These are phyloP conservation scores for Lithobius niger DNA, from an alignment of 1,140 invertebrate species.

Conservation along the genomic window DNA sequence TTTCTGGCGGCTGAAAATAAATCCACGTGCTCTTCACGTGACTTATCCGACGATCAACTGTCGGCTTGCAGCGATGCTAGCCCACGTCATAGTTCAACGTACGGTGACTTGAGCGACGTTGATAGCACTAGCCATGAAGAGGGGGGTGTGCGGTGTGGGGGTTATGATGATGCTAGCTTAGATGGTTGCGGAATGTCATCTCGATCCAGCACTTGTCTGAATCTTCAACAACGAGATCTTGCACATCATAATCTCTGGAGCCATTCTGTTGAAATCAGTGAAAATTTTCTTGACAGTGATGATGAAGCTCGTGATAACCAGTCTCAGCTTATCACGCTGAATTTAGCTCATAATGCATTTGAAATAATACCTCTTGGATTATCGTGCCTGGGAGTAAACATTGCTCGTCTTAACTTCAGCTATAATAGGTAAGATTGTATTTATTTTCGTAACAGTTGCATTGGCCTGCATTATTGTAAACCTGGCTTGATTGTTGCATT, in stretches of 20 bases:
- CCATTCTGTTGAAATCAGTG: conserved; percentile 25
- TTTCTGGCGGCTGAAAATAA: neutral
- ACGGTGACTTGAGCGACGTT: neutral
- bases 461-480: too few species aligned
- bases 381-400: conserved; percentile 69
- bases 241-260: conserved; percentile 48
- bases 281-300: conserved; percentile 32
- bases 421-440: conserved; percentile 63
- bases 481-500: too few species aligned
- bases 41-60: neutral
- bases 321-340: conserved; percentile 55
- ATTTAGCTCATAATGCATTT: conserved; percentile 84
- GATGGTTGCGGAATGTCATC: neutral
- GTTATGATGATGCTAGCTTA: neutral
- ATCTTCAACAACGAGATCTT: conserved; percentile 32
- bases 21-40: conserved; percentile 7
- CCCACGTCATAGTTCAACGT: conserved; percentile 4
- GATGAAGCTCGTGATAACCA: conserved; percentile 16
- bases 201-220: conserved; percentile 12
- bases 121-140: neutral
- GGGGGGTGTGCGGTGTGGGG: neutral
- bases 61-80: conserved; percentile 10
- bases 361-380: conserved; percentile 69
- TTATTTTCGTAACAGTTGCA: too few species aligned
- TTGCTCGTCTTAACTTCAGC: conserved; percentile 77